Evolutionary conservation across 1,140 invertebrate genomes (phyloP), one percentile per base, ranked within the genome.

Genomic region (Melitaea cinxia): DNA sequence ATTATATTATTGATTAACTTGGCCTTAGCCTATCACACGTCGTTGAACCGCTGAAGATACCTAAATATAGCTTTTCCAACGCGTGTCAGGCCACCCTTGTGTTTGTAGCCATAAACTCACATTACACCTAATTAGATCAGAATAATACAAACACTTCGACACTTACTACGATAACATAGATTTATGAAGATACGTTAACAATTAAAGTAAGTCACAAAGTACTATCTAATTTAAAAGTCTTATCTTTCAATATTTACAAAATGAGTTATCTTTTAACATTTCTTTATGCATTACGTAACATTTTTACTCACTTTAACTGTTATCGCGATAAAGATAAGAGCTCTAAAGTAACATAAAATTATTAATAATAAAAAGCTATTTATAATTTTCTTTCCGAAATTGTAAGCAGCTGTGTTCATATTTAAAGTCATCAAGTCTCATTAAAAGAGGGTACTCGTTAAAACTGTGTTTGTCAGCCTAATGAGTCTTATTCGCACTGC

Each of bases 11-110:
- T 78, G 85, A 83, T 87, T 85, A 73, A 57, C 72, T 56, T 83
- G 78, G 74, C 79, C 82, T 78, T 82, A 81, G 73, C 74, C 77
- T 74, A 80, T 82, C 76, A 86, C 83, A 85, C 83, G 73, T 82
- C 82, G 75, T 33, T 80, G 78, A 71, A 65, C 71, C 72, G 71
- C 68, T 73, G 72, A 63, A 68, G 67, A 70, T 65, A 58, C 73
- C 85, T 89, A 89, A 84, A 83, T 88, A 86, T 88, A 89, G 80
- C 75, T 47, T 23, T 0, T 67, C 53, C 68, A 77, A 71, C 60
- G 72, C 72, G 65, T 74, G 73, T 72, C 68, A 68, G 68, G 62
- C 68, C 72, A 77, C 78, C 80, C 80, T 78, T 71, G 65, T 69
- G 73, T 69, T 82, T 73, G 73, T 72, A 77, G 73, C 47, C 28